Conservation (phyloP, 1,140 invertebrate genomes). For the Drosophila santomea region DNA sequence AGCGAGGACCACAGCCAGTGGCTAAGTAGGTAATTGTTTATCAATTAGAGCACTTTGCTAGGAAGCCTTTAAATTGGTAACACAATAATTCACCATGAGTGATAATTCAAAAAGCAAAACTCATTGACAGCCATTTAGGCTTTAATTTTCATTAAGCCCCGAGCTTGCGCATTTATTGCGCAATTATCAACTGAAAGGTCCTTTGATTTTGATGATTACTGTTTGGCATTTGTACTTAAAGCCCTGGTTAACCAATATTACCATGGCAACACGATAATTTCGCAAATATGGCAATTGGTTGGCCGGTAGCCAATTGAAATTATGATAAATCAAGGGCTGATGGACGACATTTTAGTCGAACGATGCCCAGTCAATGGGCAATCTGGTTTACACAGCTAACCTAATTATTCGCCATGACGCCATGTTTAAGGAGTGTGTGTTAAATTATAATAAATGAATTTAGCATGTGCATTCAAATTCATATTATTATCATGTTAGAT, state of each 20-base stretch:
- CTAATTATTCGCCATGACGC: slow-evolving; percentile 2
- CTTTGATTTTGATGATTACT: slow-evolving; percentile 42
- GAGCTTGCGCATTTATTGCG: slow-evolving; percentile 38
- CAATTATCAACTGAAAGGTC: slow-evolving; percentile 40
- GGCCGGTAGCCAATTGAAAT: background rate
- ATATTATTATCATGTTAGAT: too few relatives aligned
- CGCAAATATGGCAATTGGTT: background rate
- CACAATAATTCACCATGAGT: background rate
- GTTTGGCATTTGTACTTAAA: slow-evolving; percentile 23
- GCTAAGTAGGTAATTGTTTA: background rate
- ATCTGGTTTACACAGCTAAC: slow-evolving; percentile 4
- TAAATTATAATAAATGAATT: background rate
- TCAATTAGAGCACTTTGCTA: too few relatives aligned
- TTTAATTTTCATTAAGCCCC: slow-evolving; percentile 4
- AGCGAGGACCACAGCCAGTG: too few relatives aligned
- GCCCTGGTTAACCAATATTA: slow-evolving; percentile 38
- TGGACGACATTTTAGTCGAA: background rate
- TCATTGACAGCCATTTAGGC: slow-evolving; percentile 1
- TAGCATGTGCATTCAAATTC: background rate
- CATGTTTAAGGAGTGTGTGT: background rate
- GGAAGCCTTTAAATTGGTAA: background rate
- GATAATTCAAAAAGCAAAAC: background rate
- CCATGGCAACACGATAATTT: slow-evolving; percentile 23
- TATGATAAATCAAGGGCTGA: background rate
- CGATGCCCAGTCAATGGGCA: background rate